A percentile compares a stretch with the other conserved stretches of the same genome.
phyloP scores from a whole-genome alignment of 2,797 vertebrate species.

The Microctenopoma steveboyesi region DNA sequence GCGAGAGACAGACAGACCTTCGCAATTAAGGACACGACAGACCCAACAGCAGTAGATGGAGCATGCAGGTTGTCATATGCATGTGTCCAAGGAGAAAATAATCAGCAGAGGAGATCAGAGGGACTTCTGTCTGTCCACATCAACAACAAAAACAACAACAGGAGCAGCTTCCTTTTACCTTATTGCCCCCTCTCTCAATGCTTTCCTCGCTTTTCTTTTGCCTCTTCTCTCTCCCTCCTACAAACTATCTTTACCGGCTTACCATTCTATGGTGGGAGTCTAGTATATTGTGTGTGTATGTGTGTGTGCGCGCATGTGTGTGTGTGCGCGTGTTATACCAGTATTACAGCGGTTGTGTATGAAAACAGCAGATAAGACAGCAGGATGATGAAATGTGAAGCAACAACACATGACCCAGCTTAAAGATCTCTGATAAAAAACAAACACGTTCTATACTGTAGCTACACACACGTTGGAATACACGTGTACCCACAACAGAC shows the following conservation, averaged over 20 bases:
- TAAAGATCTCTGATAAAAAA: constrained; percentile 83
- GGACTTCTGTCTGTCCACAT: constrained; percentile 48
- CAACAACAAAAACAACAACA: constrained; percentile 34
- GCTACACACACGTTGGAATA: constrained; percentile 48
- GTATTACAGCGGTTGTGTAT: constrained; percentile 83
- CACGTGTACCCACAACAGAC: constrained; percentile 48
- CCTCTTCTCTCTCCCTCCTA: constrained; percentile 68
- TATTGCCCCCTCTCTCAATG: constrained; percentile 41
- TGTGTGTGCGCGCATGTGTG: constrained; percentile 41
- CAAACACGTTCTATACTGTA: constrained; percentile 66
- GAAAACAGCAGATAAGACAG: constrained; percentile 82
- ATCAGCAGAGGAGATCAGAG: constrained; percentile 58
- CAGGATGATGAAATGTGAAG: constrained; percentile 86
- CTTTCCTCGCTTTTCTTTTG: constrained; percentile 35
- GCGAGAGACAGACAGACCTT: constrained; percentile 39
- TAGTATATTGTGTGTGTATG: constrained; percentile 55
- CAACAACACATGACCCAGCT: constrained; percentile 85
- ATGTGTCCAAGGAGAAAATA: constrained; percentile 43
- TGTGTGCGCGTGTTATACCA: constrained; percentile 70
- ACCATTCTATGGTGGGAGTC: constrained; percentile 72
- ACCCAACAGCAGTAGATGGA: constrained; percentile 63
- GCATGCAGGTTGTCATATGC: constrained; percentile 35
- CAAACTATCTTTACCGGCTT: constrained; percentile 69
- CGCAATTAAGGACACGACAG: constrained; percentile 39
- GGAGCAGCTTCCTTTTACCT: constrained; percentile 28